Conservation (phyloP, 2,797 vertebrate genomes). For the Glyptemys insculpta region DNA sequence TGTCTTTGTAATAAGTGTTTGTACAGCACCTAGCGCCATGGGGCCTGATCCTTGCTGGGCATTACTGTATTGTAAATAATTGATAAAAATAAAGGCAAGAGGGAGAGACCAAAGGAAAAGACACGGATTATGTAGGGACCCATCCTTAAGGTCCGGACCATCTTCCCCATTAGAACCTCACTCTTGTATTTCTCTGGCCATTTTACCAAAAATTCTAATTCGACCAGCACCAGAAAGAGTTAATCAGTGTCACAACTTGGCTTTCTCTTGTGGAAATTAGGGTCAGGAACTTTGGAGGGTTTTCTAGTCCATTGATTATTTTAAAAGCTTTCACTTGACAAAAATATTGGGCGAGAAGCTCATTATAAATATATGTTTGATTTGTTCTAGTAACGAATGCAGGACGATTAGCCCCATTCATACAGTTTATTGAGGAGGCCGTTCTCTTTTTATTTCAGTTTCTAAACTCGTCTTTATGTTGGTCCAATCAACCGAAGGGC, state of each 20-base stretch:
- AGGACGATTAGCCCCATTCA: constrained; percentile 3
- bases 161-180: neutral
- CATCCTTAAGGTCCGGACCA: neutral
- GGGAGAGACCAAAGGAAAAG: neutral
- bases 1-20: neutral
- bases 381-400: neutral
- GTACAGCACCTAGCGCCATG: neutral
- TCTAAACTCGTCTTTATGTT: constrained; percentile 30
- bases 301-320: neutral
- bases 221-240: neutral
- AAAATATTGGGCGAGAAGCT: neutral
- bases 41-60: neutral
- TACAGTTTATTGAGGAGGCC: neutral
- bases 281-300: neutral
- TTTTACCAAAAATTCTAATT: neutral
- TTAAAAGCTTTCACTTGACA: neutral
- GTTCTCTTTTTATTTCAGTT: constrained; percentile 33
- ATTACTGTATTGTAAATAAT: neutral
- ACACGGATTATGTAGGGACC: neutral
- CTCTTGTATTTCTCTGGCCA: neutral
- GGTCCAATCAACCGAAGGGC: neutral
- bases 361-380: rapidly evolving
- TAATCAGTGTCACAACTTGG: neutral
- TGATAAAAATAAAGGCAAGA: neutral
- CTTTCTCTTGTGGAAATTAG: neutral